phyloP scores from a whole-genome alignment of 2,113 vertebrate genomes.

The Marmota flaviventris region DNA sequence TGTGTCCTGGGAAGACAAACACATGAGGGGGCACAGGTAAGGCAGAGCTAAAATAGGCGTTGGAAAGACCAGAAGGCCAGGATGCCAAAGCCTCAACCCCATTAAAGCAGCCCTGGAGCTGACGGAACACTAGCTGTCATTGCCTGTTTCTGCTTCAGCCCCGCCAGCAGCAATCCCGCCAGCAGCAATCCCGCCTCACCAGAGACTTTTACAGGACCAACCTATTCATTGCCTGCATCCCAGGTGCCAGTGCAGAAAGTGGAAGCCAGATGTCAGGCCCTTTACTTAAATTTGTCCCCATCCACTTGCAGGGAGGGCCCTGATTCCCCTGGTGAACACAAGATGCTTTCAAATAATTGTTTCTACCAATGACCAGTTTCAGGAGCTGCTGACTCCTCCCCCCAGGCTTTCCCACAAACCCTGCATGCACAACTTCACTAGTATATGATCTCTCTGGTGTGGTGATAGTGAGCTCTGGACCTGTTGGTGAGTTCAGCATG shows the following conservation, averaged over 20 bases:
- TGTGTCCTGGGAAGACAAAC: background rate
- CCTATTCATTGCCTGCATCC: background rate
- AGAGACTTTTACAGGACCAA: constrained; percentile 48
- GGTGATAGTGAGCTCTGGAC: background rate
- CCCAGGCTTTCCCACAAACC: background rate
- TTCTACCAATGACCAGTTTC: background rate
- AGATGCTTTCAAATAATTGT: background rate
- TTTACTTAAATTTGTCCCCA: constrained; percentile 58
- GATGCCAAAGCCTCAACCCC: rapidly evolving
- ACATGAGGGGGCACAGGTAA: rapidly evolving
- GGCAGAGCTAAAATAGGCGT: background rate
- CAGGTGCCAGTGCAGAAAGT: background rate
- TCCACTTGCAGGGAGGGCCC: background rate
- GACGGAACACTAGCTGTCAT: background rate
- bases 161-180: background rate
- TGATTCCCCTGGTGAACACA: background rate
- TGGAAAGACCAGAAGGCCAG: too few relatives aligned
- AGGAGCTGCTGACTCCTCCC: background rate
- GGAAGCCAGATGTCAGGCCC: constrained; percentile 47
- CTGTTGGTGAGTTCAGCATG: background rate
- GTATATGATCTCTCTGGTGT: background rate
- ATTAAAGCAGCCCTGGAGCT: background rate
- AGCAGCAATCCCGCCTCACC: background rate
- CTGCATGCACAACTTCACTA: background rate
- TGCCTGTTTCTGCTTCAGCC: background rate